A percentile compares a stretch with the other conserved stretches of the same genome.
These are phyloP conservation scores for Stigmatopora nigra DNA, from an alignment of 2,113 vertebrate species.

Conservation along the genomic window DNA sequence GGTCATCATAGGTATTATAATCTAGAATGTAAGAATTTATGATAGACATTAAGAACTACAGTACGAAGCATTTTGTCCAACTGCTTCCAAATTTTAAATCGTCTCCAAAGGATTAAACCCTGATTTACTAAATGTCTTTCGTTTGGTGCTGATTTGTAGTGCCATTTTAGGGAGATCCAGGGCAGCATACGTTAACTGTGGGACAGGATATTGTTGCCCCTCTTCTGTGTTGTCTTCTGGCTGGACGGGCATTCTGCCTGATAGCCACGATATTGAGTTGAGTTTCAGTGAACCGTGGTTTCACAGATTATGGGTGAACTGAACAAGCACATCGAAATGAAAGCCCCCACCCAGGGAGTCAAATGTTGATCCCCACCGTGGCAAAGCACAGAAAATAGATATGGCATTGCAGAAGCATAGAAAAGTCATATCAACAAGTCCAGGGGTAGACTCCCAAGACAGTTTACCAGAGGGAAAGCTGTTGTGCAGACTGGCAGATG, in stretches of 20 bases:
- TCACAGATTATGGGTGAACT: conserved; percentile 12
- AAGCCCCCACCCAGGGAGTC: conserved; percentile 54
- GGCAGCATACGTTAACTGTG: no score
- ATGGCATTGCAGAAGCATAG: conserved; percentile 28
- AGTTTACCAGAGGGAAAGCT: conserved; percentile 24
- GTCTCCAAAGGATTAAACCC: not conserved
- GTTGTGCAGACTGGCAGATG: conserved; percentile 40
- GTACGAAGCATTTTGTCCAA: not conserved
- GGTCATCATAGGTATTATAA: no score
- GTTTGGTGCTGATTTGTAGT: no score
- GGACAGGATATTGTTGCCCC: no score
- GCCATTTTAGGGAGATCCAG: no score
- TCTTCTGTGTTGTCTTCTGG: no score
- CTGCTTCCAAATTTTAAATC: not conserved
- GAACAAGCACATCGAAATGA: conserved; percentile 49
- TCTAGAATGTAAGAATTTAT: no score
- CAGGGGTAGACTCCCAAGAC: conserved; percentile 36
- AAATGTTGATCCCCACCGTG: conserved; percentile 43
- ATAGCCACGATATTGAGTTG: conserved; percentile 39
- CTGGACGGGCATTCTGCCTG: conserved; percentile 29
- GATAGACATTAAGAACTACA: no score
- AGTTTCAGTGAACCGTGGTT: conserved; percentile 23
- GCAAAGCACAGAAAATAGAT: conserved; percentile 49
- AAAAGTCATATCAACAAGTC: conserved; percentile 34
- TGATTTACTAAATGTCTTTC: no score